Conservation (phyloP, 2,797 vertebrate genomes). For the Lophotriccus pileatus region DNA sequence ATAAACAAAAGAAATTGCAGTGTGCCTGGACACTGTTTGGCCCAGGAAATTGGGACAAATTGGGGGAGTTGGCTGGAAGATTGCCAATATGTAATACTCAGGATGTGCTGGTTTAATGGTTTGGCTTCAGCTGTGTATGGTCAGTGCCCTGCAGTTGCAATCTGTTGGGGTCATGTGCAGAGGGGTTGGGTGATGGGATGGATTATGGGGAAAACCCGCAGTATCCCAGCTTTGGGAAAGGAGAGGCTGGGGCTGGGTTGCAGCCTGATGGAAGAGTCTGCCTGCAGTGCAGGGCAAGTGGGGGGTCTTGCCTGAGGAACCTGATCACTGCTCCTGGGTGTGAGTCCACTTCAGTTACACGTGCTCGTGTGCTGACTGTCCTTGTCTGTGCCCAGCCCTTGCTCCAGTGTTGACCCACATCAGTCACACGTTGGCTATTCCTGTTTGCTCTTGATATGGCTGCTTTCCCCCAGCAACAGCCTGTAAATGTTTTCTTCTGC, state of each 20-base stretch:
- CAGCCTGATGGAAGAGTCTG: not conserved
- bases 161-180: not conserved
- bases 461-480: not conserved
- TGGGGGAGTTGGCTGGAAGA: conserved; percentile 52
- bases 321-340: not conserved
- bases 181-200: not conserved
- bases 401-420: not conserved
- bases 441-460: not conserved
- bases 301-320: not conserved
- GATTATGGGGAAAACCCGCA: fast-evolving
- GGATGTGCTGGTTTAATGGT: fast-evolving
- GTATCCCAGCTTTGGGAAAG: not conserved
- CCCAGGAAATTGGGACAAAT: not conserved
- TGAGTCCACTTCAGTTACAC: fast-evolving
- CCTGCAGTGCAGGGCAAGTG: not conserved
- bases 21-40: not conserved
- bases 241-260: not conserved
- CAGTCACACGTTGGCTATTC: not conserved
- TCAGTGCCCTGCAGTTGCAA: not conserved
- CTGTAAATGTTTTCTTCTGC: not conserved
- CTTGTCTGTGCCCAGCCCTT: not conserved
- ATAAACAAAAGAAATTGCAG: conserved; percentile 69
- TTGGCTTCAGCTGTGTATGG: not conserved
- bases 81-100: not conserved
- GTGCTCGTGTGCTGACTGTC: fast-evolving